These are phyloP conservation scores for Conopomorpha cramerella DNA, from an alignment of 1,140 invertebrate species.

Conservation along the genomic window DNA sequence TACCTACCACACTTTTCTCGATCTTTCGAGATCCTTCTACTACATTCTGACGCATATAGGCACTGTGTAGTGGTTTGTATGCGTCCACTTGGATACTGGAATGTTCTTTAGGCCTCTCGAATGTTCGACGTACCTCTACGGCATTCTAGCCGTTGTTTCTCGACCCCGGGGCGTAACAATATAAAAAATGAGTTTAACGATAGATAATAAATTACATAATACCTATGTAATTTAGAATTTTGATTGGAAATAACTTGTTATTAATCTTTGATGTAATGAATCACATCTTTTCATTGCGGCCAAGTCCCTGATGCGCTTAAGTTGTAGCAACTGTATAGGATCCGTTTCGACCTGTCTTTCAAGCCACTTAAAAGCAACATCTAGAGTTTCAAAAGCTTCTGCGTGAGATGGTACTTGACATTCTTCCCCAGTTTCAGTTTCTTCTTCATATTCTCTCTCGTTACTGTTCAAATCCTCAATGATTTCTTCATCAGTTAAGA, in stretches of 20 bases:
- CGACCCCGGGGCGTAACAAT: too few species aligned
- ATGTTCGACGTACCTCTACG: too few species aligned
- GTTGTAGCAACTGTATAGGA: slow-evolving; percentile 12
- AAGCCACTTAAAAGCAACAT: slow-evolving; percentile 8
- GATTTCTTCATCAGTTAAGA: slow-evolving; percentile 9
- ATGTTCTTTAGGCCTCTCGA: too few species aligned
- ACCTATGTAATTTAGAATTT: slow-evolving; percentile 11
- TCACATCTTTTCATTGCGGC: slow-evolving; percentile 11
- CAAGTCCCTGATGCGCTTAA: slow-evolving; percentile 16
- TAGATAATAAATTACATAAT: slow-evolving; percentile 9
- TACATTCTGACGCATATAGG: too few species aligned
- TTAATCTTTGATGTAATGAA: slow-evolving; percentile 10
- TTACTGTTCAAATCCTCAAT: slow-evolving; percentile 6
- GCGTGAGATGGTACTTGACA: slow-evolving; percentile 12
- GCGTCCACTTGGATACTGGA: too few species aligned
- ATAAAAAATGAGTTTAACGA: too few species aligned
- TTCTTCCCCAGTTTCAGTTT: slow-evolving; percentile 11
- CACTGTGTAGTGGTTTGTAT: too few species aligned
- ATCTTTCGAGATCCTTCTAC: too few species aligned
- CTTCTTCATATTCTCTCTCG: slow-evolving; percentile 10
- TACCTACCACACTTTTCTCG: too few species aligned
- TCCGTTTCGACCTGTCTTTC: slow-evolving; percentile 11
- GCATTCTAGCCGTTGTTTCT: too few species aligned
- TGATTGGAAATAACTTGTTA: slow-evolving; percentile 8
- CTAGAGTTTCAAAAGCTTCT: too few species aligned